Percentiles rank a stretch among this genome's conserved stretches.
Conservation (phyloP, 1,140 invertebrate genomes). For the Elymnias hypermnestra region DNA sequence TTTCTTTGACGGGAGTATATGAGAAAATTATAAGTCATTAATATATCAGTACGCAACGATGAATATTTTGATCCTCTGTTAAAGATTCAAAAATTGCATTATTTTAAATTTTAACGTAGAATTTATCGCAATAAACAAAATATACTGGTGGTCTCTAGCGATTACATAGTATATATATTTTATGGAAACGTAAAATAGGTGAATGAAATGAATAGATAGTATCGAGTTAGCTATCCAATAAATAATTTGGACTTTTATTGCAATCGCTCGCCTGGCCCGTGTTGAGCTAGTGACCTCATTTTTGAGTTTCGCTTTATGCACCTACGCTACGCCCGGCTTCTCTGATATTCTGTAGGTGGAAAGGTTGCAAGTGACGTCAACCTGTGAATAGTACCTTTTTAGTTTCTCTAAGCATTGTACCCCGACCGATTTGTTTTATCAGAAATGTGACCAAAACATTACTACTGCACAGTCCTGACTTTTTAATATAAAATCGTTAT, state of each 20-base stretch:
- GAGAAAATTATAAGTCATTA: no score
- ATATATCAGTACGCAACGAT: no score
- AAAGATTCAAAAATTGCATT: no score
- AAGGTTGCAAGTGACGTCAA: slow-evolving; percentile 54
- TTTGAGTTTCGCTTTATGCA: slow-evolving; percentile 45
- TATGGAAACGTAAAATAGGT: not conserved
- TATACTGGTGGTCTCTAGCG: no score
- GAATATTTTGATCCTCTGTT: no score
- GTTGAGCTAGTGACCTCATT: slow-evolving; percentile 39
- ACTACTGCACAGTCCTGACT: no score
- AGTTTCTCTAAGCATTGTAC: not conserved
- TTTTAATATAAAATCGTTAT: no score
- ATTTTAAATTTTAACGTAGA: no score
- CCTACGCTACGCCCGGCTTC: slow-evolving; percentile 46
- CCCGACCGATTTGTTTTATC: not conserved
- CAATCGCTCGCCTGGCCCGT: slow-evolving; percentile 15
- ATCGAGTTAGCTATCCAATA: not conserved
- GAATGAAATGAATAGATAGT: not conserved
- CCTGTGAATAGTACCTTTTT: slow-evolving; percentile 6
- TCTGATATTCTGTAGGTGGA: slow-evolving; percentile 44
- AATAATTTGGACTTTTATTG: slow-evolving; percentile 15
- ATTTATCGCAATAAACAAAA: no score
- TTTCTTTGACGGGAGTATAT: no score
- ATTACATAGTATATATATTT: no score
- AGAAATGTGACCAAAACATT: no score